Conservation (phyloP, 1,140 invertebrate genomes). For the Tigriopus japonicus region DNA sequence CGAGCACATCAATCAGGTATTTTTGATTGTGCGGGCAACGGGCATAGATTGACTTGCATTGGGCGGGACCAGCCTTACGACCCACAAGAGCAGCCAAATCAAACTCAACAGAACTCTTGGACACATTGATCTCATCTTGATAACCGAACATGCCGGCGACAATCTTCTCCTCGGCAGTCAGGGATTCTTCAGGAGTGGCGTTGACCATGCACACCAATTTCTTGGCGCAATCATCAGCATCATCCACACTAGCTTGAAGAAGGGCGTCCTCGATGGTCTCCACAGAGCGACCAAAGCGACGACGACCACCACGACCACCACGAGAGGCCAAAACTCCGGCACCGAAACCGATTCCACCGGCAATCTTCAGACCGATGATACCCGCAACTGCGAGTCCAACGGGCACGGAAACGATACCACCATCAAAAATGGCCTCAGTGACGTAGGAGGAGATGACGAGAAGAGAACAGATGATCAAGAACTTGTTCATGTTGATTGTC, state of each 20-base stretch:
- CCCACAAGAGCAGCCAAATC: slow-evolving; percentile 8
- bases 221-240: slow-evolving; percentile 5
- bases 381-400: not conserved
- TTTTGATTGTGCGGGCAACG: not conserved
- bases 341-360: not conserved
- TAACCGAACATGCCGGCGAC: not conserved
- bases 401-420: not conserved
- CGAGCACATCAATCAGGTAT: no score
- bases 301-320: not conserved
- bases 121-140: not conserved
- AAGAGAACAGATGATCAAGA: no score
- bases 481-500: no score
- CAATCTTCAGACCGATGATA: not conserved
- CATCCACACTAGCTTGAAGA: not conserved
- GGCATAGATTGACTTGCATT: not conserved
- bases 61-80: not conserved
- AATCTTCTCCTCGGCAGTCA: not conserved
- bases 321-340: not conserved
- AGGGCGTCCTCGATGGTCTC: not conserved
- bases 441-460: no score
- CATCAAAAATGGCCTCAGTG: no score
- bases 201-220: not conserved
- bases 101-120: slow-evolving; percentile 1
- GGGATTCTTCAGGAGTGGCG: not conserved
- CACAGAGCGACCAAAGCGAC: not conserved